These are phyloP conservation scores for Sweltsa coloradensis DNA, from an alignment of 1,140 invertebrate genomes.

Conservation along the genomic window DNA sequence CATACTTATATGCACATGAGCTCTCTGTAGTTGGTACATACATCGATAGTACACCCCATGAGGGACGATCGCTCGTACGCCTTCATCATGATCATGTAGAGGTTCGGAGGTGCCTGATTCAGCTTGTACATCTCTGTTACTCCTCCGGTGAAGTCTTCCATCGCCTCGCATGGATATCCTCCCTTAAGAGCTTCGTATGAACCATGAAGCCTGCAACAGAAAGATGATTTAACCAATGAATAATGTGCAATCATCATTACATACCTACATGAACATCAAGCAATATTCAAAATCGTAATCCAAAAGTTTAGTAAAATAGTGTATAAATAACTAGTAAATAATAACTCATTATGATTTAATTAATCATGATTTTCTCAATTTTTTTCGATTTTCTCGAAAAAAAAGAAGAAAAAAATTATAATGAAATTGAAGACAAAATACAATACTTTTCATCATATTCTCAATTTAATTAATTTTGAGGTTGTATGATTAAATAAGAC, in stretches of 20 bases:
- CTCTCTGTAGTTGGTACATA: conserved; percentile 18
- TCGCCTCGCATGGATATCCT: conserved; percentile 51
- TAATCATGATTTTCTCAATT: too few species aligned
- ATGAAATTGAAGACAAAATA: too few species aligned
- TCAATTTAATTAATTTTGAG: too few species aligned
- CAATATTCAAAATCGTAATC: conserved; percentile 8
- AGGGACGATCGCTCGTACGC: conserved; percentile 46
- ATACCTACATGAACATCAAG: not conserved
- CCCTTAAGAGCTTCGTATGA: conserved; percentile 60
- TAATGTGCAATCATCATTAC: conserved; percentile 7
- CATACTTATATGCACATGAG: not conserved
- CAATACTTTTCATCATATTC: too few species aligned
- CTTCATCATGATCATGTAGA: conserved; percentile 46
- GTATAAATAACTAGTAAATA: not conserved
- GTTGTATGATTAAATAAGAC: too few species aligned
- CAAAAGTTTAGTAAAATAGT: too few species aligned
- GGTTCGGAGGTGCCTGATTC: conserved; percentile 26
- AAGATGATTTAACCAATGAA: not conserved
- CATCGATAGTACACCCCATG: conserved; percentile 59
- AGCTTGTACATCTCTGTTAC: conserved; percentile 41
- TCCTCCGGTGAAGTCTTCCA: conserved; percentile 65
- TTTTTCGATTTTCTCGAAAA: too few species aligned
- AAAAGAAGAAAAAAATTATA: too few species aligned
- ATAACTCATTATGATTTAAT: not conserved
- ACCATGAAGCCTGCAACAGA: conserved; percentile 35